A percentile compares a stretch with the other conserved stretches of the same genome.
Conservation (phyloP, 2,888 invertebrate species). For the Carterocephalus palaemon region DNA sequence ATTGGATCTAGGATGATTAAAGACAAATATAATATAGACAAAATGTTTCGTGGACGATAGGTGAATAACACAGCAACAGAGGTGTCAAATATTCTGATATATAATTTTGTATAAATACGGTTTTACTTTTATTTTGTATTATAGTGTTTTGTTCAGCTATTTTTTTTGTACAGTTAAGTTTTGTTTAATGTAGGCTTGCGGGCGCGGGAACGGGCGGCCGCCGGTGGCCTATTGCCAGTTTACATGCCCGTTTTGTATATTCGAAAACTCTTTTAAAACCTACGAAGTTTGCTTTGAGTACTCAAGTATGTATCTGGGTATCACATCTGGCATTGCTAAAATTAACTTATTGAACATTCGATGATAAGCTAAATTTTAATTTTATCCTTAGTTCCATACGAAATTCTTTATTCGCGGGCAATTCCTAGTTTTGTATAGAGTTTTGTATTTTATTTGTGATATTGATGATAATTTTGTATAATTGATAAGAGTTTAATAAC, state of each 20-base stretch:
- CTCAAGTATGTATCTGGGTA: conserved; percentile 13
- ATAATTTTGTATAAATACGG: conserved; percentile 32
- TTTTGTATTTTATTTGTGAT: conserved; percentile 68
- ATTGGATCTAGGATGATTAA: conserved; percentile 12
- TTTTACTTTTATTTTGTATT: conserved; percentile 57
- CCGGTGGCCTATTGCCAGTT: conserved; percentile 25
- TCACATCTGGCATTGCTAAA: conserved; percentile 13
- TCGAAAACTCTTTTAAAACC: conserved; percentile 23
- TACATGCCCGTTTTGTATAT: conserved; percentile 12
- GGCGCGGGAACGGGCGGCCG: conserved; percentile 31
- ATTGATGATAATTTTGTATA: conserved; percentile 74
- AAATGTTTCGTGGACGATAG: neutral
- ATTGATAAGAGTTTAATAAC: conserved; percentile 69
- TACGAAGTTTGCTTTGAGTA: conserved; percentile 29
- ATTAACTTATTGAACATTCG: conserved; percentile 15
- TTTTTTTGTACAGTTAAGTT: conserved; percentile 63
- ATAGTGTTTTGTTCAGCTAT: conserved; percentile 55
- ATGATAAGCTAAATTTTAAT: conserved; percentile 1
- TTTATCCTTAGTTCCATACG: conserved; percentile 2
- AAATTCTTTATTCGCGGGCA: conserved; percentile 8
- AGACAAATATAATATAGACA: neutral
- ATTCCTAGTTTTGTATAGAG: conserved; percentile 18
- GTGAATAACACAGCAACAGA: neutral
- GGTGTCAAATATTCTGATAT: neutral
- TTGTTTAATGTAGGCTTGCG: conserved; percentile 51